Evolutionary conservation across 2,797 vertebrate genomes (phyloP), one percentile per base, ranked within the genome.

Genomic region (Hozukius guyotensis): DNA sequence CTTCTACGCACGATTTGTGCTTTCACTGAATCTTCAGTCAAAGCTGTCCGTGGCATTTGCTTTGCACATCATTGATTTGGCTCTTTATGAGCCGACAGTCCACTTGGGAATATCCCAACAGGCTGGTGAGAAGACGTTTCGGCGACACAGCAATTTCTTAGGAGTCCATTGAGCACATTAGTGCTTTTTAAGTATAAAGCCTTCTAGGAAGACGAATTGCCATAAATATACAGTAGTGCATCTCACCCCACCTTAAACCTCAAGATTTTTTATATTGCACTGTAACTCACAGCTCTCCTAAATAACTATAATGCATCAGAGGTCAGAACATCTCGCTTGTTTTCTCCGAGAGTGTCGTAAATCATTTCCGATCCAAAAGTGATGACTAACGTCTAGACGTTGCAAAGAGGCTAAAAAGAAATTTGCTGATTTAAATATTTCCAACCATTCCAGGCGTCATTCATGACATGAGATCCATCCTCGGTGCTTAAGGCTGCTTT

Each of bases 251-350:
- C 29, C n/a, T 22, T 56, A 71, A 79, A 62, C 62, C 27, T 36
- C 38, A 66, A 34, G 24, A 75, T 66, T 77, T 75, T 75, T 82
- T 70, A 29, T 49, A 66, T 73, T 55, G 49, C 27, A 77, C 57
- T 56, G 22, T 46, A 67, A 64, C 64, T 86, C 59, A 68, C 29
- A 62, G 63, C 77, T 77, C 63, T 64, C 34, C 57, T 27, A 61
- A 77, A 83, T 72, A 76, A 72, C 72, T 70, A 38, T 79, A 83
- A 85, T 84, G 83, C 75, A 85, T 81, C 31, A 75, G 65, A 75
- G 80, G 61, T 77, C 79, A 71, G 75, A 14, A 65, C 62, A 63
- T 76, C 82, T 42, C 1, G 2, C 24, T 61, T 36, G 53, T 57
- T 80, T 75, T 71, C 24, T 65, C 52, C 18, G 12, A 49, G 34